These are phyloP conservation scores for Pristionchus maxplancki DNA, from an alignment of 2,888 invertebrate genomes.

Conservation along the genomic window DNA sequence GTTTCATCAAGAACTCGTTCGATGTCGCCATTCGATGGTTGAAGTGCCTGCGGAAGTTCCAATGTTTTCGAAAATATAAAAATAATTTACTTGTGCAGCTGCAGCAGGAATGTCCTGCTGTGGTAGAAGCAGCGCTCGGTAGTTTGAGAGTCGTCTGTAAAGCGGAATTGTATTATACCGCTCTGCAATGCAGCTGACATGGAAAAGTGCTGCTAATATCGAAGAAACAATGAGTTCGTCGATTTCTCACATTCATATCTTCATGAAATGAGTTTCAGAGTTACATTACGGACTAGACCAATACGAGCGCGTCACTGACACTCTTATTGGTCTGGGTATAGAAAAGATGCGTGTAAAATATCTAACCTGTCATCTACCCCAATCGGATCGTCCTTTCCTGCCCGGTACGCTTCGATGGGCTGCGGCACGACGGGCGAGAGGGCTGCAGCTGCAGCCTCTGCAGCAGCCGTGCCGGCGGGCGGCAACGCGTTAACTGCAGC, in stretches of 20 bases:
- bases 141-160: background rate
- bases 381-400: background rate
- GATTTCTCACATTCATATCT: background rate
- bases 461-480: background rate
- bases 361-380: background rate
- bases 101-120: background rate
- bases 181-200: too few species aligned
- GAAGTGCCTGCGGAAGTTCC: background rate
- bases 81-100: background rate
- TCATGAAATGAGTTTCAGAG: background rate
- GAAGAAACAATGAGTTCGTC: background rate
- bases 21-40: background rate
- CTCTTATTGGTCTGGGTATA: too few species aligned
- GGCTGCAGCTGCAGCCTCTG: constrained; percentile 13
- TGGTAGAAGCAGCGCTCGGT: background rate
- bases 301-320: too few species aligned
- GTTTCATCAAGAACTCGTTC: background rate
- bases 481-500: background rate
- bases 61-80: background rate
- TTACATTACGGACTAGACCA: too few species aligned
- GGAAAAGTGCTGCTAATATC: too few species aligned
- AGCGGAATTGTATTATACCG: too few species aligned
- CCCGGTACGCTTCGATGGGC: background rate
- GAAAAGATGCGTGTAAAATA: background rate
- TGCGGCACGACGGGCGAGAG: background rate